phyloP scores from a whole-genome alignment of 2,797 vertebrate species.

The Bufotes viridis region DNA sequence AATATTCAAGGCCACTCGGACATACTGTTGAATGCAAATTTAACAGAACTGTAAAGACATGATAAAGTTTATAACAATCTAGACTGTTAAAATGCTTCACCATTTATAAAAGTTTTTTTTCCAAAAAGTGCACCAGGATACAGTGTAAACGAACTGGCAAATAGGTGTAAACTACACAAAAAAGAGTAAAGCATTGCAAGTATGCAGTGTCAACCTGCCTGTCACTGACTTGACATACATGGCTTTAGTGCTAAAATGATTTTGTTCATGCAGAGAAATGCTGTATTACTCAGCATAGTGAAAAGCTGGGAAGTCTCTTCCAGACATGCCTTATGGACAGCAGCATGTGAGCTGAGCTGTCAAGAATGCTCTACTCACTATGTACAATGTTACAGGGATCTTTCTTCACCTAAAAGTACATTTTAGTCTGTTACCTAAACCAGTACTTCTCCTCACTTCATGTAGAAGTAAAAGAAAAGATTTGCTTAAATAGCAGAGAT shows the following conservation, averaged over 20 bases:
- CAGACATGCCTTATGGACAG: conserved; percentile 64
- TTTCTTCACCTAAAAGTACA: conserved; percentile 60
- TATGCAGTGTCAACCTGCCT: not conserved
- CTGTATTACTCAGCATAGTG: conserved; percentile 6
- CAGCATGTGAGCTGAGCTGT: conserved; percentile 67
- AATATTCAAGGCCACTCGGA: conserved; percentile 77
- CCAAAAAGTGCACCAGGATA: not conserved
- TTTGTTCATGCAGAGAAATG: not conserved
- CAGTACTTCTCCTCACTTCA: conserved; percentile 59
- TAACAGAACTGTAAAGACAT: conserved; percentile 58
- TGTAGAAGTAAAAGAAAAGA: conserved; percentile 35
- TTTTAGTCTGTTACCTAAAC: conserved; percentile 53
- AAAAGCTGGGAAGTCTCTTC: not conserved
- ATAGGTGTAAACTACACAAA: not conserved
- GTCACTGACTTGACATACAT: not conserved
- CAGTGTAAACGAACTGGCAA: not conserved
- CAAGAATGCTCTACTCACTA: conserved; percentile 64
- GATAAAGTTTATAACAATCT: conserved; percentile 28
- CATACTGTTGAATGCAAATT: conserved; percentile 75
- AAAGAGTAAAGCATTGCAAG: not conserved
- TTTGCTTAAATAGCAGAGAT: conserved; percentile 72
- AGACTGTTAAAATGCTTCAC: not conserved
- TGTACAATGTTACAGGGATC: conserved; percentile 65
- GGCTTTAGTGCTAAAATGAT: not conserved
- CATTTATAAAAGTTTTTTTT: not conserved